phyloP scores from a whole-genome alignment of 2,888 invertebrate genomes.

The Encarsia formosa region DNA sequence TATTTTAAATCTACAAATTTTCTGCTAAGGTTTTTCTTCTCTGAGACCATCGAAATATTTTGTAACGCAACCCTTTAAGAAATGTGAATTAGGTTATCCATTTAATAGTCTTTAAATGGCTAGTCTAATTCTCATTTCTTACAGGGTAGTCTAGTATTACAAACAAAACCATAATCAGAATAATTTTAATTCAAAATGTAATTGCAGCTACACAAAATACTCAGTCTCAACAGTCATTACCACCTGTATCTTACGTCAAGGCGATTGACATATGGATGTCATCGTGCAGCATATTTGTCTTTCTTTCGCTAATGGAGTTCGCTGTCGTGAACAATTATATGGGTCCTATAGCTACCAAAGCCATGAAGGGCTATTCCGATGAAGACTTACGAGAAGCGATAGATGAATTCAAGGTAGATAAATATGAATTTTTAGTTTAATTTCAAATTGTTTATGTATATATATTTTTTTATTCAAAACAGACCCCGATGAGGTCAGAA shows the following conservation, averaged over 20 bases:
- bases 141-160: too few species aligned
- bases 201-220: conserved; percentile 82
- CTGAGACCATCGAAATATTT: too few species aligned
- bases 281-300: conserved; percentile 87
- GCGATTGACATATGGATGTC: conserved; percentile 94
- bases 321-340: conserved; percentile 86
- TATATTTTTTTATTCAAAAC: not conserved
- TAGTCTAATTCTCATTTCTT: too few species aligned
- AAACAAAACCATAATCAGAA: not conserved
- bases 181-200: not conserved
- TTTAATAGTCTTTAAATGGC: too few species aligned
- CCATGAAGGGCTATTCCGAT: conserved; percentile 86
- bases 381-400: conserved; percentile 71
- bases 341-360: conserved; percentile 82
- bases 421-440: too few species aligned
- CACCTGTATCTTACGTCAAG: conserved; percentile 88
- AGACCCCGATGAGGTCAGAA: conserved; percentile 50
- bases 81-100: too few species aligned
- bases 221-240: conserved; percentile 83
- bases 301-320: conserved; percentile 84
- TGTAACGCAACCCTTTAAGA: too few species aligned
- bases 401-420: conserved; percentile 76
- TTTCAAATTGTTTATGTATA: not conserved
- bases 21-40: too few species aligned
- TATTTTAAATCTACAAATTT: too few species aligned